phyloP scores from a whole-genome alignment of 1,140 invertebrate species.

The Drosophila novamexicana region DNA sequence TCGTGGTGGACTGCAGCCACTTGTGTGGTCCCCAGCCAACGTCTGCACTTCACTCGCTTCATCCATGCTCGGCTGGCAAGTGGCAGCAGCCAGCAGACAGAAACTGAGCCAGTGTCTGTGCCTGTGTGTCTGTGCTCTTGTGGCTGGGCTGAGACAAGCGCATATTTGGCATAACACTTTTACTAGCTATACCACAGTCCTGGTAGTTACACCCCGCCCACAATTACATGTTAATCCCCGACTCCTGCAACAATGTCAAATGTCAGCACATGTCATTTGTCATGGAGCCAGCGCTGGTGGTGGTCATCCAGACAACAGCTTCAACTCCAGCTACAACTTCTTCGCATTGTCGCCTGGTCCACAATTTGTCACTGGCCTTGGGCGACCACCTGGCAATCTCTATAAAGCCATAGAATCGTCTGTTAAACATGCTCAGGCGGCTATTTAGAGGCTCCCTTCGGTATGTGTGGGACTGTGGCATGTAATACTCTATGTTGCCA shows the following conservation, averaged over 20 bases:
- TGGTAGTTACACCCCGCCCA: slow-evolving; percentile 13
- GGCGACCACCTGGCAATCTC: slow-evolving; percentile 48
- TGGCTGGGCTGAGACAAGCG: slow-evolving; percentile 28
- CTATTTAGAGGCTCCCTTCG: slow-evolving; percentile 10
- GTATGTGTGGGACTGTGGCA: slow-evolving; percentile 13
- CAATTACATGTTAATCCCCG: slow-evolving; percentile 74
- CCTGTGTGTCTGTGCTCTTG: slow-evolving; percentile 29
- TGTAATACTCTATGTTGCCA: slow-evolving; percentile 9
- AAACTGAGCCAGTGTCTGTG: not conserved
- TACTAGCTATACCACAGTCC: slow-evolving; percentile 36
- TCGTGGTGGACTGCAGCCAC: slow-evolving; percentile 29
- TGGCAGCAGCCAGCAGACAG: slow-evolving; percentile 5
- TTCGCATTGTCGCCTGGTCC: slow-evolving; percentile 47
- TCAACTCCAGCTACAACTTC: slow-evolving; percentile 7
- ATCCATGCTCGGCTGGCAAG: slow-evolving; percentile 65
- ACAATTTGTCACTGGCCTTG: slow-evolving; percentile 66
- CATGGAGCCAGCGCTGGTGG: slow-evolving; percentile 20
- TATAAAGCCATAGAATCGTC: slow-evolving; percentile 22
- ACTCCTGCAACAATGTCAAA: slow-evolving; percentile 65
- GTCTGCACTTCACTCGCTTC: slow-evolving; percentile 20
- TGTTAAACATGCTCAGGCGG: slow-evolving; percentile 5
- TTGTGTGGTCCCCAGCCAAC: slow-evolving; percentile 61
- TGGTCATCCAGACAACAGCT: not conserved
- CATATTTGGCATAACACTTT: slow-evolving; percentile 50
- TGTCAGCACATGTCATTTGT: slow-evolving; percentile 82